Evolutionary conservation across 2,888 invertebrate genomes (phyloP).

Genomic region (Oxyteleia sp.): DNA sequence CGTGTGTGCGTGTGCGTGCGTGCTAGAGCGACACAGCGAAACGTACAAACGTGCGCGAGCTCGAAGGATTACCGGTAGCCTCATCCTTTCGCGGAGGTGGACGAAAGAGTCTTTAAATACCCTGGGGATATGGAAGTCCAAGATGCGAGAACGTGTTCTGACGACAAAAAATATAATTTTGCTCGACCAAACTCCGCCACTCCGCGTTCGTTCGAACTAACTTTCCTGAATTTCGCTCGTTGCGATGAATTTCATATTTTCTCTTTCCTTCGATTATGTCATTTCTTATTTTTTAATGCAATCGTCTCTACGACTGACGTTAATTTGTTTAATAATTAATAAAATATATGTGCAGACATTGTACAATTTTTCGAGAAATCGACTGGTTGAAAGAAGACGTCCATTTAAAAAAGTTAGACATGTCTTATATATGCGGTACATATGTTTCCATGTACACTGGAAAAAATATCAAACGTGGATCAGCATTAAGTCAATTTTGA

Average conservation of each 20-base stretch:
- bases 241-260: slow-evolving; percentile 50
- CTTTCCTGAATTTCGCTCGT: slow-evolving; percentile 59
- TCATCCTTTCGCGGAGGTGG: slow-evolving; percentile 79
- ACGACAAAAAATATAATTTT: slow-evolving; percentile 86
- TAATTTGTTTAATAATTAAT: too few species aligned
- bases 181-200: slow-evolving; percentile 68
- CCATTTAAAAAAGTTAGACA: too few species aligned
- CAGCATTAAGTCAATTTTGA: too few species aligned
- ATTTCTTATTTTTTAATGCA: neutral
- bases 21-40: slow-evolving; percentile 40
- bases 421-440: too few species aligned
- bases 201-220: slow-evolving; percentile 65
- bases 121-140: slow-evolving; percentile 84
- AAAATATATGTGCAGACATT: too few species aligned
- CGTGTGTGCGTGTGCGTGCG: slow-evolving; percentile 66
- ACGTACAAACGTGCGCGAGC: slow-evolving; percentile 79
- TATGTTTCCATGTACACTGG: too few species aligned
- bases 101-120: slow-evolving; percentile 86
- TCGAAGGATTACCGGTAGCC: slow-evolving; percentile 84
- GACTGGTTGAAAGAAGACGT: too few species aligned
- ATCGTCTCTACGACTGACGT: too few species aligned
- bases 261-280: neutral
- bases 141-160: slow-evolving; percentile 83
- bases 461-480: too few species aligned
- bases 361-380: too few species aligned